phyloP scores from a whole-genome alignment of 2,888 invertebrate genomes.

The Aleiodes alternator region DNA sequence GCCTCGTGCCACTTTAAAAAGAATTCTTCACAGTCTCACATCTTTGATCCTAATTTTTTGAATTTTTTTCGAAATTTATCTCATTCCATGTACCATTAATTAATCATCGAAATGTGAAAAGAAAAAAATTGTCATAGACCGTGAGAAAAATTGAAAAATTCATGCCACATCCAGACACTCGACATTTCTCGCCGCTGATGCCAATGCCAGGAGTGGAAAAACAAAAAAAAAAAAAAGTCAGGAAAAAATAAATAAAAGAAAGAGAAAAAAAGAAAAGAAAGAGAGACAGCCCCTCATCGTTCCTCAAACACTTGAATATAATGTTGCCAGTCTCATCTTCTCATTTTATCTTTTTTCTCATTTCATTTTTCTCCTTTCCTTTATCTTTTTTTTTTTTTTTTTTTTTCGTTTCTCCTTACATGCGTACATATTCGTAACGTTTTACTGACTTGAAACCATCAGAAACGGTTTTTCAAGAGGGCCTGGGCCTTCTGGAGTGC shows the following conservation, averaged over 20 bases:
- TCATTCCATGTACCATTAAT: too few relatives aligned
- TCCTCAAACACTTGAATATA: constrained; percentile 74
- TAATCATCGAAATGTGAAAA: too few relatives aligned
- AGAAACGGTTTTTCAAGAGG: constrained; percentile 51
- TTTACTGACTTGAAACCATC: constrained; percentile 43
- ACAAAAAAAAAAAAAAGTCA: constrained; percentile 51
- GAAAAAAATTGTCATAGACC: background rate
- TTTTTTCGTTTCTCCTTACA: constrained; percentile 30
- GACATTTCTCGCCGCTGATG: constrained; percentile 72
- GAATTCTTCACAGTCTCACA: background rate
- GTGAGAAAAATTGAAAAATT: constrained; percentile 22
- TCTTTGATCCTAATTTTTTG: constrained; percentile 1
- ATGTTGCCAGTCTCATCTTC: constrained; percentile 67
- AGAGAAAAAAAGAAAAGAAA: constrained; percentile 63
- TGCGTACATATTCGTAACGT: constrained; percentile 42
- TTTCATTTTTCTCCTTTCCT: constrained; percentile 37
- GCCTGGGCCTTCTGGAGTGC: constrained; percentile 68
- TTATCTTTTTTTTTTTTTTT: constrained; percentile 8
- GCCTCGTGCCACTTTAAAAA: constrained; percentile 59
- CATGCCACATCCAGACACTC: constrained; percentile 58
- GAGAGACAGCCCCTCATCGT: constrained; percentile 66
- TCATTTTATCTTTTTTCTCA: constrained; percentile 20
- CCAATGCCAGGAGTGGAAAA: constrained; percentile 59
- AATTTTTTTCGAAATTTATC: background rate
- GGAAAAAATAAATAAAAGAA: constrained; percentile 58